Evolutionary conservation across 2,113 vertebrate species (phyloP).

Genomic region (Phalacrocorax pelagicus): DNA sequence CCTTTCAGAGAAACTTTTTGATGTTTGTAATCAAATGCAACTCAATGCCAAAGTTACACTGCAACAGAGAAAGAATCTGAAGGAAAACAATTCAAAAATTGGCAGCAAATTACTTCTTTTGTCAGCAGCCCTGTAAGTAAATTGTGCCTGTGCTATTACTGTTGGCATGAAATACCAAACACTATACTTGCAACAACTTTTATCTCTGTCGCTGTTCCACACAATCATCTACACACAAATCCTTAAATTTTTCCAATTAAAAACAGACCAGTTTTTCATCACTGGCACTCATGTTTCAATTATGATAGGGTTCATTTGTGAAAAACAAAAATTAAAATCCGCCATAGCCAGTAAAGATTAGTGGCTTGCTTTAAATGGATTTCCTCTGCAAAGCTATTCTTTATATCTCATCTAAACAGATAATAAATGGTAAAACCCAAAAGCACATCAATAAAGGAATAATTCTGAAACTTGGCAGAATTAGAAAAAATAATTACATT

Average conservation of each 20-base stretch:
- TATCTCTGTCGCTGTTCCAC: background rate
- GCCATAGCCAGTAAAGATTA: constrained; percentile 26
- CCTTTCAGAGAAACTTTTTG: constrained; percentile 47
- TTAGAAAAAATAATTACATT: constrained; percentile 39
- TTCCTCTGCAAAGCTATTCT: constrained; percentile 31
- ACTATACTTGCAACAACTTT: background rate
- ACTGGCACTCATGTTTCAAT: background rate
- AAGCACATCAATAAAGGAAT: constrained; percentile 42
- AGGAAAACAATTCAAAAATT: constrained; percentile 42
- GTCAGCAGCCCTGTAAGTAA: constrained; percentile 27
- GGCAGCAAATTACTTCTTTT: constrained; percentile 37
- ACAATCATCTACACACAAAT: background rate
- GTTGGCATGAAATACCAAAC: constrained; percentile 17
- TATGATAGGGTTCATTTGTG: constrained; percentile 21
- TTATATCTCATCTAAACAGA: constrained; percentile 45
- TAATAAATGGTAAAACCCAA: constrained; percentile 44
- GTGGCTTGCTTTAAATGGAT: constrained; percentile 21
- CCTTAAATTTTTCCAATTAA: constrained; percentile 14
- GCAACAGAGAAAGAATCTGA: constrained; percentile 23
- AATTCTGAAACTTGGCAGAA: constrained; percentile 45
- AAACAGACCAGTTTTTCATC: background rate
- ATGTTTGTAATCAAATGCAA: constrained; percentile 51
- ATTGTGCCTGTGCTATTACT: background rate
- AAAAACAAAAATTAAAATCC: constrained; percentile 35
- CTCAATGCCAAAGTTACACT: constrained; percentile 27